Conservation (phyloP, 1,140 invertebrate genomes). For the Pseudomyrmex sp. region DNA sequence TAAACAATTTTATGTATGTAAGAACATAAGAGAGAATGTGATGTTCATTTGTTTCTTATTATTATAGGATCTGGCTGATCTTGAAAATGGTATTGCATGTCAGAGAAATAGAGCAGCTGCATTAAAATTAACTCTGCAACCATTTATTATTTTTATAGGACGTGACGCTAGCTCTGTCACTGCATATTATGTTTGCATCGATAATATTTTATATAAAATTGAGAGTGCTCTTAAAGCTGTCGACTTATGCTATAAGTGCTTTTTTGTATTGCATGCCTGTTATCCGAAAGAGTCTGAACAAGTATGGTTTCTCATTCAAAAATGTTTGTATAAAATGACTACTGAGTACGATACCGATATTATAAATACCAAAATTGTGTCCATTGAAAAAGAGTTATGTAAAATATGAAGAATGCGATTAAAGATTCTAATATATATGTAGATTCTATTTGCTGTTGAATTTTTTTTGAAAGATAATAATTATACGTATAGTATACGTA, state of each 20-base stretch:
- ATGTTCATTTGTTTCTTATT: not conserved
- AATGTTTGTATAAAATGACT: conserved; percentile 13
- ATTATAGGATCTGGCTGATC: not conserved
- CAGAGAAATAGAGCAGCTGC: not conserved
- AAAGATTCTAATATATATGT: too few relatives aligned
- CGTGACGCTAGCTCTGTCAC: not conserved
- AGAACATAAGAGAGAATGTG: not conserved
- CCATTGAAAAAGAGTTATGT: too few relatives aligned
- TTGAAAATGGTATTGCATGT: not conserved
- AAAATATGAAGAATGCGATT: too few relatives aligned
- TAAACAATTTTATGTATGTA: not conserved
- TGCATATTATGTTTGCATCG: not conserved
- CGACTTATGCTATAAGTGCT: not conserved
- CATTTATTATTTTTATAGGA: not conserved
- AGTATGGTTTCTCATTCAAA: conserved; percentile 7
- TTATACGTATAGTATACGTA: too few relatives aligned
- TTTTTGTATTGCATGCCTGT: not conserved
- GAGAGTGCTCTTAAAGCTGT: not conserved
- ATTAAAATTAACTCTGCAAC: not conserved
- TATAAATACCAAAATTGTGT: too few relatives aligned
- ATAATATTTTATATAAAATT: not conserved
- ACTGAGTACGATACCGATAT: too few relatives aligned
- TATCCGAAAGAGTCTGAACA: not conserved
- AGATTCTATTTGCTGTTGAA: too few relatives aligned
- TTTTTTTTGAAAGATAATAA: too few relatives aligned